Conservation (phyloP, 2,113 vertebrate genomes). For the Scartelaos histophorus region DNA sequence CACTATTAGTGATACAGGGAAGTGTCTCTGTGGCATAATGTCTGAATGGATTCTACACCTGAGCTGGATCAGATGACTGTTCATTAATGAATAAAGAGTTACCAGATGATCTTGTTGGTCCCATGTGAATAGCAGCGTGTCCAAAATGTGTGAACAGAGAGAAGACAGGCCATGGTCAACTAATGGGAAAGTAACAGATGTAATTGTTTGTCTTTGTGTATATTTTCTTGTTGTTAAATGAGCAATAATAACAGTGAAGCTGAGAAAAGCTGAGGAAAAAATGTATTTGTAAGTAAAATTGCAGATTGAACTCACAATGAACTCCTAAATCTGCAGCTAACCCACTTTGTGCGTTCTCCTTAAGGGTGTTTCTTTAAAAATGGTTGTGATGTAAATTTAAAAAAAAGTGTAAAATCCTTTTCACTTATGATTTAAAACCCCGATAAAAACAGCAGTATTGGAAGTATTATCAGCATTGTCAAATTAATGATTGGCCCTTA, state of each 20-base stretch:
- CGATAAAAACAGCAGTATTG: background rate
- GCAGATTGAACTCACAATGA: no score
- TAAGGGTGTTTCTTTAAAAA: background rate
- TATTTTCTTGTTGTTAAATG: no score
- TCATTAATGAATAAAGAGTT: constrained; percentile 52
- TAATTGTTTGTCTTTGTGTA: background rate
- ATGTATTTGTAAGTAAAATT: no score
- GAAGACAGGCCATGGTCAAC: constrained; percentile 1
- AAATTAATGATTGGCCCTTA: background rate
- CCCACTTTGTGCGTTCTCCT: no score
- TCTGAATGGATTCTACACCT: constrained; percentile 30
- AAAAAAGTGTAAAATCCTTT: no score
- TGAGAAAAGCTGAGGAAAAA: no score
- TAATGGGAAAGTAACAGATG: background rate
- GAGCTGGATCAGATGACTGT: constrained; percentile 37
- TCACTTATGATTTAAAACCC: no score
- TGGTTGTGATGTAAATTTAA: background rate
- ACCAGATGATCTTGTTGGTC: constrained; percentile 44
- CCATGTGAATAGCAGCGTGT: constrained; percentile 11
- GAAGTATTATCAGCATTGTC: background rate
- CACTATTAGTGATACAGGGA: constrained; percentile 24
- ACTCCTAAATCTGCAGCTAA: no score
- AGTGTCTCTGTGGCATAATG: constrained; percentile 15
- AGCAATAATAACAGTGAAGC: no score
- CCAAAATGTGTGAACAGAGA: constrained; percentile 11